These are phyloP conservation scores for Lasioglossum pauxillum DNA, from an alignment of 2,888 invertebrate species.

Conservation along the genomic window DNA sequence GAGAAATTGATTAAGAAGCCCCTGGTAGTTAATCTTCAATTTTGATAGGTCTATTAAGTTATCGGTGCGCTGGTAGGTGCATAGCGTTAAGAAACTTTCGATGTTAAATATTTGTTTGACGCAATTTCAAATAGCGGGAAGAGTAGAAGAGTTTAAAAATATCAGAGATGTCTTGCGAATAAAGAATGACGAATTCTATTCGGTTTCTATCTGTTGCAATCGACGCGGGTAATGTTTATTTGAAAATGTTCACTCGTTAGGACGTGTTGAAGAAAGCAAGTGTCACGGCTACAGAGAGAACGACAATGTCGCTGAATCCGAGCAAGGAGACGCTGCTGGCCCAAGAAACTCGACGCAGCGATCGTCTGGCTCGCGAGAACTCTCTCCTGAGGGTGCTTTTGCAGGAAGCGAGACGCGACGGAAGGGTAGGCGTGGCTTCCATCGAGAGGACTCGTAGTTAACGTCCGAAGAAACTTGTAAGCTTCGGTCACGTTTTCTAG, in stretches of 20 bases:
- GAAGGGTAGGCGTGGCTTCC: slow-evolving; percentile 28
- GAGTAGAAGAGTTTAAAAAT: neutral
- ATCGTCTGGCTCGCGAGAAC: slow-evolving; percentile 70
- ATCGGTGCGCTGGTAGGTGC: neutral
- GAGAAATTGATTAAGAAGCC: slow-evolving; percentile 6
- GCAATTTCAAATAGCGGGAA: neutral
- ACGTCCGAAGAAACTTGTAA: neutral
- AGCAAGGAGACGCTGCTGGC: slow-evolving; percentile 65
- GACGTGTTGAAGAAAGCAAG: slow-evolving; percentile 62
- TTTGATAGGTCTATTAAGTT: neutral
- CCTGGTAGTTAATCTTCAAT: neutral
- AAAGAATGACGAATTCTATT: no score
- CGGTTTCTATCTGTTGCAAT: no score
- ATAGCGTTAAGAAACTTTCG: neutral
- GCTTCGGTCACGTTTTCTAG: neutral
- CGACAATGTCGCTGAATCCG: slow-evolving; percentile 56
- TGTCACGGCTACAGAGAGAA: slow-evolving; percentile 1
- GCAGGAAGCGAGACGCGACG: slow-evolving; percentile 56
- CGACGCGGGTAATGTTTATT: neutral
- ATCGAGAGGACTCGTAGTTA: slow-evolving; percentile 15
- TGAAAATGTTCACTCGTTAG: slow-evolving; percentile 29
- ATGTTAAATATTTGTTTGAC: neutral
- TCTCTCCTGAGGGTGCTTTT: slow-evolving; percentile 60
- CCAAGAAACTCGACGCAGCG: slow-evolving; percentile 64
- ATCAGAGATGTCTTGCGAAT: no score